These are phyloP conservation scores for Penaeus japonicus DNA, from an alignment of 1,140 invertebrate species.

Conservation along the genomic window DNA sequence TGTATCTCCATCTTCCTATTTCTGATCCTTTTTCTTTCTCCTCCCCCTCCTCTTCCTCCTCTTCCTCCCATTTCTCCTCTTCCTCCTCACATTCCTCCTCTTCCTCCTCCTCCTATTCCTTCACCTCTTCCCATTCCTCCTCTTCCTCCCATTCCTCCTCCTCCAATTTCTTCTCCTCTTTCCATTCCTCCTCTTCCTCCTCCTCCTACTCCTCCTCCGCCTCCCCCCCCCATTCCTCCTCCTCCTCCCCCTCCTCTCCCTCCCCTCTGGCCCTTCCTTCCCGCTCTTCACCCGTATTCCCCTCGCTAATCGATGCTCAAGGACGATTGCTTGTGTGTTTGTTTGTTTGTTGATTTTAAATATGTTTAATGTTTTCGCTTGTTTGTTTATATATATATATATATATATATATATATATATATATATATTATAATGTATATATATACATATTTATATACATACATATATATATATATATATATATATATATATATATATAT, in stretches of 20 bases:
- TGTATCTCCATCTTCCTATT: not conserved
- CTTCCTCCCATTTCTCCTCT: not conserved
- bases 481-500: too few relatives aligned
- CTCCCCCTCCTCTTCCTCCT: not conserved
- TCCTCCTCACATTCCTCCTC: too few relatives aligned
- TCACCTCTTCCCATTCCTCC: not conserved
- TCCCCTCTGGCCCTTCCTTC: not conserved
- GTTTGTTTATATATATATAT: too few relatives aligned
- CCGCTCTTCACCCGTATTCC: not conserved
- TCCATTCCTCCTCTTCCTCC: not conserved
- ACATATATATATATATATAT: not conserved
- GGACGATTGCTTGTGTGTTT: too few relatives aligned
- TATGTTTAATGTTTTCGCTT: too few relatives aligned
- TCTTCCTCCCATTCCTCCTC: not conserved
- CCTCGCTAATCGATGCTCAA: not conserved
- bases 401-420: too few relatives aligned
- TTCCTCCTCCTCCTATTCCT: not conserved
- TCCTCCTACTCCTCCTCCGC: not conserved
- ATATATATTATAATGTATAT: not conserved
- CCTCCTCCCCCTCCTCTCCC: not conserved
- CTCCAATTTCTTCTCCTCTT: not conserved
- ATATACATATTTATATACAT: not conserved
- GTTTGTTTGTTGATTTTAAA: too few relatives aligned
- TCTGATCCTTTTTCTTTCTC: not conserved
- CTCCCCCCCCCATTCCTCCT: not conserved